phyloP scores from a whole-genome alignment of 1,140 invertebrate genomes.

The Colletes gigas region DNA sequence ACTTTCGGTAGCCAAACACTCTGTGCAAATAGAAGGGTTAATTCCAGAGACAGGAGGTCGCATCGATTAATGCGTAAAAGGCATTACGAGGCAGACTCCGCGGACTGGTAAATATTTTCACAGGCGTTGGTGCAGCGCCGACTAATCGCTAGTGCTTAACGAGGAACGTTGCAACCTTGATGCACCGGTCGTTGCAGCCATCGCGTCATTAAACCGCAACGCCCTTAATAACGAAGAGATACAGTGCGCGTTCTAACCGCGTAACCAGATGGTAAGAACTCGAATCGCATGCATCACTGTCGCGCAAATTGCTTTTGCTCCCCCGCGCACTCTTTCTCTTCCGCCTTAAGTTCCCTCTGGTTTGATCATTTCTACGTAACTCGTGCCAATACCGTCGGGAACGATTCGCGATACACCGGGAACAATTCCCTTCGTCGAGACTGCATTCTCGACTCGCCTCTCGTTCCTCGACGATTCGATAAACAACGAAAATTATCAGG shows the following conservation, averaged over 20 bases:
- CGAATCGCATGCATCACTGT: constrained; percentile 64
- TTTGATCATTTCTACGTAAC: constrained; percentile 26
- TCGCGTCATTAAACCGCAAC: constrained; percentile 66
- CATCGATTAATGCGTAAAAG: constrained; percentile 30
- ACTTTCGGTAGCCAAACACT: too few species aligned
- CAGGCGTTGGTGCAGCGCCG: not conserved
- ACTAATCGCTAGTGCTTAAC: constrained; percentile 41
- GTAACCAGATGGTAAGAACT: constrained; percentile 61
- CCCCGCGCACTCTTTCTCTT: constrained; percentile 6
- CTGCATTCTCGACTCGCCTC: not conserved
- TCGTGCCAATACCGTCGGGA: not conserved
- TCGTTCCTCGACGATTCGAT: too few species aligned
- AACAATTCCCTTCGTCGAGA: not conserved
- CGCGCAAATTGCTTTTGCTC: constrained; percentile 60
- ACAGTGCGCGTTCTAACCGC: constrained; percentile 34
- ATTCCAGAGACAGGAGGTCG: not conserved
- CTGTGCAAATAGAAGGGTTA: too few species aligned
- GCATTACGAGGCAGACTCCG: constrained; percentile 11
- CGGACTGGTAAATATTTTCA: constrained; percentile 57
- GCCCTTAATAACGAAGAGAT: constrained; percentile 61
- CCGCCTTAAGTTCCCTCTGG: not conserved
- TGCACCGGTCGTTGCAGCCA: constrained; percentile 17
- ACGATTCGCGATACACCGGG: not conserved
- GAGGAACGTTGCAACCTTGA: constrained; percentile 29
- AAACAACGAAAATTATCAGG: too few species aligned